Conservation (phyloP, 2,888 invertebrate genomes). For the Watsonalla binaria region DNA sequence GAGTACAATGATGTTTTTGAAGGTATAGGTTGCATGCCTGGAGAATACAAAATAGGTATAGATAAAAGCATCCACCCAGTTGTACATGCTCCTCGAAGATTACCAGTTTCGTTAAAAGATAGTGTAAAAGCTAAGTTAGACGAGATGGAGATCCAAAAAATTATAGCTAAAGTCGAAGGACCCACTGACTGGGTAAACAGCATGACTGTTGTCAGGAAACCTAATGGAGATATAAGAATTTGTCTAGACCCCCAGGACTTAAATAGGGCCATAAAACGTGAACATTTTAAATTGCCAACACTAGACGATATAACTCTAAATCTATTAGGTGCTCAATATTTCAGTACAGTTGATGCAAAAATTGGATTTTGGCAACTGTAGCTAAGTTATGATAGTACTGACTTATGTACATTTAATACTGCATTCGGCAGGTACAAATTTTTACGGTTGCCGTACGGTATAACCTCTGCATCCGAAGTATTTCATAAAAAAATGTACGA, state of each 20-base stretch:
- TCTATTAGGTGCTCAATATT: constrained; percentile 13
- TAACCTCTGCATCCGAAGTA: constrained; percentile 19
- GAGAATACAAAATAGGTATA: constrained; percentile 12
- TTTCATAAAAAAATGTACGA: constrained; percentile 18
- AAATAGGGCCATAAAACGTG: constrained; percentile 17
- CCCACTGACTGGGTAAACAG: constrained; percentile 25
- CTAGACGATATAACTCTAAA: constrained; percentile 14
- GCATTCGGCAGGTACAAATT: constrained; percentile 20
- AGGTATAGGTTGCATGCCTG: constrained; percentile 2
- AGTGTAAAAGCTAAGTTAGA: constrained; percentile 14
- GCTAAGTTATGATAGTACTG: constrained; percentile 9
- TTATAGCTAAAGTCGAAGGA: constrained; percentile 20
- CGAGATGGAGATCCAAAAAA: constrained; percentile 15
- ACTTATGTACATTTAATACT: constrained; percentile 23
- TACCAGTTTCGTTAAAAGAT: constrained; percentile 18
- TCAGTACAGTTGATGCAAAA: constrained; percentile 18
- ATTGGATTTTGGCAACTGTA: constrained; percentile 16
- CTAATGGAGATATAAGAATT: constrained; percentile 20
- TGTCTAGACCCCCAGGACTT: constrained; percentile 23
- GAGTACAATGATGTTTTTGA: too few species aligned
- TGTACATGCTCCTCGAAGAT: constrained; percentile 18
- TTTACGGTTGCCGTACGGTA: constrained; percentile 19
- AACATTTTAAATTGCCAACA: constrained; percentile 13
- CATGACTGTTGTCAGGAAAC: constrained; percentile 23
- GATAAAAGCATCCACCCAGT: constrained; percentile 10